Evolutionary conservation across 2,113 vertebrate species (phyloP).

Genomic region (Chiloscyllium plagiosum): DNA sequence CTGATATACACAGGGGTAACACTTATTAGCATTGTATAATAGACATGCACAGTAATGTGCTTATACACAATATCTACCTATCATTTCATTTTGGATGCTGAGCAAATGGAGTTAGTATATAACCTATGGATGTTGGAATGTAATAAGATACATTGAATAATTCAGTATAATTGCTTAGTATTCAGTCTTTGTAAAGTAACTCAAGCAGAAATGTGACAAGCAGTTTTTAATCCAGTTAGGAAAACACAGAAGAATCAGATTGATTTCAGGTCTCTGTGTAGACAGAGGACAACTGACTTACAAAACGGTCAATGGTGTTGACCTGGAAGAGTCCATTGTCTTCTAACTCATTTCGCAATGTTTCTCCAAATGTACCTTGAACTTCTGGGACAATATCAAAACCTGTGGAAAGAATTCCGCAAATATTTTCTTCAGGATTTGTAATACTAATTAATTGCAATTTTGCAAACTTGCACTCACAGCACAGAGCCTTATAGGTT

Average conservation of each 20-base stretch:
- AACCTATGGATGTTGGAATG: conserved; percentile 14
- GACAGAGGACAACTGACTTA: conserved; percentile 87
- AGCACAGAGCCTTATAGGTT: not conserved
- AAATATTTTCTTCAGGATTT: not conserved
- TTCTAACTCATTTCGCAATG: conserved; percentile 67
- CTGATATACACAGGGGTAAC: not conserved
- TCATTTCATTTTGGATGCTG: conserved; percentile 15
- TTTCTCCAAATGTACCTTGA: conserved; percentile 62
- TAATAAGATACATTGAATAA: not conserved
- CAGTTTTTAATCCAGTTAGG: not conserved
- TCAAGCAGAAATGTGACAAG: not conserved
- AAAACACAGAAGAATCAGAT: not conserved
- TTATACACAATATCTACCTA: not conserved
- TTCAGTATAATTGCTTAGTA: not conserved
- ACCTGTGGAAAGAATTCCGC: conserved; percentile 56
- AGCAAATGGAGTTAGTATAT: conserved; percentile 11
- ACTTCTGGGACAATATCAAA: conserved; percentile 74
- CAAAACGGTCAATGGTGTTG: conserved; percentile 81
- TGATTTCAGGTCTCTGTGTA: conserved; percentile 80
- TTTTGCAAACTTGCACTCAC: not conserved
- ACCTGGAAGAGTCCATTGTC: conserved; percentile 86
- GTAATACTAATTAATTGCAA: not conserved
- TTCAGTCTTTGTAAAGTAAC: not conserved
- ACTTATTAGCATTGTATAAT: not conserved
- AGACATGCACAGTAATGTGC: not conserved